phyloP scores from a whole-genome alignment of 2,113 vertebrate species.

The Paradoxurus hermaphroditus region DNA sequence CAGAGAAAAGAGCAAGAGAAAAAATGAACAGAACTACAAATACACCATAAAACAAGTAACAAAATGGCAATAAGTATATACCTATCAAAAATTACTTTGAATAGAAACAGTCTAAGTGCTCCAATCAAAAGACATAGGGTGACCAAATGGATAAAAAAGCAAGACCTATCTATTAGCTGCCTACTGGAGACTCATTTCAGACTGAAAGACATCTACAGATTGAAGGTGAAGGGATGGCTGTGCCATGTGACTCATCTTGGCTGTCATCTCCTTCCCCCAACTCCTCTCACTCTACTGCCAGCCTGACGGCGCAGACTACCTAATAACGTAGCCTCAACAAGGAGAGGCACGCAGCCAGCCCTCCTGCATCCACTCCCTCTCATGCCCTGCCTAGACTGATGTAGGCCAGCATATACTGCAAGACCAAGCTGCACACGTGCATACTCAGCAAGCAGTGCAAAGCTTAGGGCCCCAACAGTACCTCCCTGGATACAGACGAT shows the following conservation, averaged over 20 bases:
- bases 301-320: slow-evolving; percentile 83
- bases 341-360: slow-evolving; percentile 96
- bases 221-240: not conserved
- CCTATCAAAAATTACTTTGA: not conserved
- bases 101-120: not conserved
- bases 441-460: slow-evolving; percentile 91
- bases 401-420: slow-evolving; percentile 96
- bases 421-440: slow-evolving; percentile 93
- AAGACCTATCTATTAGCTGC: too few species aligned
- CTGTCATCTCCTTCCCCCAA: slow-evolving; percentile 95
- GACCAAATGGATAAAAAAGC: too few species aligned
- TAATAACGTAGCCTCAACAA: slow-evolving; percentile 92
- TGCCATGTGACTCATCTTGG: slow-evolving; percentile 95
- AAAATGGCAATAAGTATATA: not conserved
- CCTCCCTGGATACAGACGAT: slow-evolving; percentile 86
- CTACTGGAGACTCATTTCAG: not conserved
- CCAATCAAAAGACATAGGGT: not conserved
- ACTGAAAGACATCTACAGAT: not conserved
- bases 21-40: not conserved
- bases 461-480: slow-evolving; percentile 80
- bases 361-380: slow-evolving; percentile 95
- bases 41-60: not conserved
- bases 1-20: not conserved
- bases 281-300: slow-evolving; percentile 92
- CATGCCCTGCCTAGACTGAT: slow-evolving; percentile 95